A percentile compares a stretch with the other conserved stretches of the same genome.
Conservation (phyloP, 2,797 vertebrate genomes). For the Enteromius treurensis region DNA sequence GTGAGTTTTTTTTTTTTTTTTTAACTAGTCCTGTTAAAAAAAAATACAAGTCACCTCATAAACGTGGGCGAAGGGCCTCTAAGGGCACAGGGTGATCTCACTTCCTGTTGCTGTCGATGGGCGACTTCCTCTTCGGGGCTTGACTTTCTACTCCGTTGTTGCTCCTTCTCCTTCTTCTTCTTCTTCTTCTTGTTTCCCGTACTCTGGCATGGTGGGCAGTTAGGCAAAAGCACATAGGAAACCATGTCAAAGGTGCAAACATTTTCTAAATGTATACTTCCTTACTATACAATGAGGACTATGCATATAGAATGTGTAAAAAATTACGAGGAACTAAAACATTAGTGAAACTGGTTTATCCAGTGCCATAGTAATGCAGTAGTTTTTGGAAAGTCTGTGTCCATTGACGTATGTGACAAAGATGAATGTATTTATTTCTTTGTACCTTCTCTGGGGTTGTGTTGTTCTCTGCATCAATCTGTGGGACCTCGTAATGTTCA, state of each 20-base stretch:
- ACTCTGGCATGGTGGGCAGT: constrained; percentile 71
- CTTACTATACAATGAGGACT: background rate
- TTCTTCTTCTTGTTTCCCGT: constrained; percentile 68
- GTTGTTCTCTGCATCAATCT: constrained; percentile 62
- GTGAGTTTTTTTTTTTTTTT: background rate
- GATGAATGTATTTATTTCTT: background rate
- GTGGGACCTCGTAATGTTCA: constrained; percentile 68
- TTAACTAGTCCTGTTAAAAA: background rate
- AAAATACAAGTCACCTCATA: constrained; percentile 38
- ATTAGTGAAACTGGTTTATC: background rate
- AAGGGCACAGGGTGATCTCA: constrained; percentile 65
- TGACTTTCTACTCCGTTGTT: constrained; percentile 65
- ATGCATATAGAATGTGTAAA: background rate
- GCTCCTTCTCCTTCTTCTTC: constrained; percentile 68
- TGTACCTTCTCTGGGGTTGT: constrained; percentile 63
- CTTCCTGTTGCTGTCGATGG: constrained; percentile 61
- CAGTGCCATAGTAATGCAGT: background rate
- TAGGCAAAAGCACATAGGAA: background rate
- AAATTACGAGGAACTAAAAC: constrained; percentile 4
- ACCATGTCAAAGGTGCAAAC: constrained; percentile 3
- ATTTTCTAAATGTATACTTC: constrained; percentile 23
- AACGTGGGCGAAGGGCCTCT: constrained; percentile 52
- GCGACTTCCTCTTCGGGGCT: constrained; percentile 26
- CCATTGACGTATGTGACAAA: background rate
- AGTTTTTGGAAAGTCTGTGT: background rate